Evolutionary conservation across 2,797 vertebrate species (phyloP), one percentile per base, ranked within the genome.

Genomic region (Oceanodroma leucorhoa): DNA sequence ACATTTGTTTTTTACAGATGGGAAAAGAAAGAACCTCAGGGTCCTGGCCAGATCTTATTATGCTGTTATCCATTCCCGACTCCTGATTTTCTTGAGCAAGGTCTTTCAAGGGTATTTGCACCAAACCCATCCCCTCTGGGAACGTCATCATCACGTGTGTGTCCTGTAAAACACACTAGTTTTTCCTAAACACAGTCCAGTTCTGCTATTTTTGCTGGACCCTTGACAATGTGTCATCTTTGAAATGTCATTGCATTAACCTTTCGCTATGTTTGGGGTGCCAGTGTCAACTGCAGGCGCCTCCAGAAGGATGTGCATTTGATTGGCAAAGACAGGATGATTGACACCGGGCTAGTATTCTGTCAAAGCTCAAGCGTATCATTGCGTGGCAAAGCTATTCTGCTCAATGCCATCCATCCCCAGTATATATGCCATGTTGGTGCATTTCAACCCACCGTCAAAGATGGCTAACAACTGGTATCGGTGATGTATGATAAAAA

Each of bases 251-350:
- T 69, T 93, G 58, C 72, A 62, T 93, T 87, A 96, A 91, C 92
- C 60, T 96, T 95, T 83, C 27, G 10, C 69, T 75, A 1, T 55
- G 76, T 93, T 95, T 91, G 92, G 95, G 95, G 90, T 93, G 83
- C 94, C 81, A 73, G 69, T 89, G 90, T 94, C 93, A 93, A 93
- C 84, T 62, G 91, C 90, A 93, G 91, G 89, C 58, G 5, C 80
- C 90, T 93, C 85, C 83, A 78, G 83, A 96, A 94, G 80, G 95
- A 97, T 95, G 95, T 87, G 87, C 92, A 61, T 95, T 96, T 97
- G 90, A 96, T 95, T 91, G 94, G 95, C 94, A 96, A 96, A 93
- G 87, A 95, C 95, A 97, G 95, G 51, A 79, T 96, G 93, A 97
- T 36, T 94, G 97, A 93, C 97, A 94, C 13, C 0, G 6, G 94